Percentiles rank a stretch among this genome's conserved stretches.
Evolutionary conservation across 1,140 invertebrate species (phyloP).

Genomic region (Leptoteleia sp.): DNA sequence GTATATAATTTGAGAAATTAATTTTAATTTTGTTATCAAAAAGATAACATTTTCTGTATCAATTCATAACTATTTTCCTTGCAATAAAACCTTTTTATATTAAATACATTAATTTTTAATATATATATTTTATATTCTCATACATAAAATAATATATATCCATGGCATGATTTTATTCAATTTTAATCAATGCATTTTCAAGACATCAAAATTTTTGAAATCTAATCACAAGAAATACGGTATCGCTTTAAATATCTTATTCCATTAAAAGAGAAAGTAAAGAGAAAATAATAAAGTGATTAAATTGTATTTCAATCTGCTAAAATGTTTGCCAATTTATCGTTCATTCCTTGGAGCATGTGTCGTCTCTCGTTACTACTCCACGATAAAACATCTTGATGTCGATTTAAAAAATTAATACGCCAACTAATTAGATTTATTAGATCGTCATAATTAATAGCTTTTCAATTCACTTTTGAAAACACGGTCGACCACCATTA

Average conservation of each 20-base stretch:
- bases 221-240: no score
- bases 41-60: no score
- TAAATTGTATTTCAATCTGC: slow-evolving; percentile 26
- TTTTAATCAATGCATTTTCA: no score
- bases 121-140: no score
- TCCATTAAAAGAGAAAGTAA: slow-evolving; percentile 14
- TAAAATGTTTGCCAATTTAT: slow-evolving; percentile 45
- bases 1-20: no score
- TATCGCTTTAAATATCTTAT: slow-evolving; percentile 17
- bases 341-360: slow-evolving; percentile 25
- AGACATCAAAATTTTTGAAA: no score
- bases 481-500: slow-evolving; percentile 20
- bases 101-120: no score
- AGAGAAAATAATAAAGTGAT: slow-evolving; percentile 25
- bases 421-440: slow-evolving; percentile 33
- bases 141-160: no score
- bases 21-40: no score
- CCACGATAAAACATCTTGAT: slow-evolving; percentile 41
- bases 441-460: slow-evolving; percentile 21
- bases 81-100: no score
- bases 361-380: slow-evolving; percentile 38
- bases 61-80: no score
- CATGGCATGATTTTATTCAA: no score
- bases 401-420: slow-evolving; percentile 49
- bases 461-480: slow-evolving; percentile 19